A percentile compares a stretch with the other conserved stretches of the same genome.
Evolutionary conservation across 2,888 invertebrate genomes (phyloP).

Genomic region (Drosophila parthenogenetica): DNA sequence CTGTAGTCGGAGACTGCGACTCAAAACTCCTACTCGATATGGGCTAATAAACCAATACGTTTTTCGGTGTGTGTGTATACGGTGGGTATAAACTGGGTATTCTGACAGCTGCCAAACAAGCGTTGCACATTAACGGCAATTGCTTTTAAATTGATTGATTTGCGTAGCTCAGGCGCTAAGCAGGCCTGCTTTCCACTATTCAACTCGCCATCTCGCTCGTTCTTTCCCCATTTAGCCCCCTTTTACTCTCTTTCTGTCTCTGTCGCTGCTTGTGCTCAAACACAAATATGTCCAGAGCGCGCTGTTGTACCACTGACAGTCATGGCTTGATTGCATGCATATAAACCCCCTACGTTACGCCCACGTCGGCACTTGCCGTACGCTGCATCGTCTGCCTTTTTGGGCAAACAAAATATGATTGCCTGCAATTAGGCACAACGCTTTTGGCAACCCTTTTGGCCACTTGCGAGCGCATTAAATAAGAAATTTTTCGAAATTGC

Average conservation of each 20-base stretch:
- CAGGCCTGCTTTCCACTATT: not conserved
- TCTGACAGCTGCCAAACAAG: conserved; percentile 77
- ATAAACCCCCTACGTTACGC: conserved; percentile 15
- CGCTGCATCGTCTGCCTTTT: conserved; percentile 33
- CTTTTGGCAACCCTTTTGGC: conserved; percentile 53
- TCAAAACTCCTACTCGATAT: conserved; percentile 7
- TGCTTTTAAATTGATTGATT: conserved; percentile 79
- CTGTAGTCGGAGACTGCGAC: conserved; percentile 8
- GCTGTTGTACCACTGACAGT: conserved; percentile 62
- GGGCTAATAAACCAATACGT: conserved; percentile 44
- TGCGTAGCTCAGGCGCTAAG: conserved; percentile 58
- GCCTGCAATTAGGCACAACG: conserved; percentile 74
- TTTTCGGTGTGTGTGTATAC: conserved; percentile 16
- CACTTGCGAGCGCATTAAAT: conserved; percentile 64
- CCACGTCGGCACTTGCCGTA: not conserved
- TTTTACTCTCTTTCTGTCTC: not conserved
- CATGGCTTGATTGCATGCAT: conserved; percentile 65
- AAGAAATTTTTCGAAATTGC: conserved; percentile 73
- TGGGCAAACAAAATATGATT: conserved; percentile 78
- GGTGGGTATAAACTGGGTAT: conserved; percentile 10
- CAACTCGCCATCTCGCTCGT: not conserved
- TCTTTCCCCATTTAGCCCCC: too few species aligned
- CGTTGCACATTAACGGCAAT: conserved; percentile 78
- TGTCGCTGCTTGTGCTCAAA: conserved; percentile 11
- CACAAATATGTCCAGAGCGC: conserved; percentile 45